These are phyloP conservation scores for Ctenopoma kingsleyae DNA, from an alignment of 2,797 vertebrate genomes.

Conservation along the genomic window DNA sequence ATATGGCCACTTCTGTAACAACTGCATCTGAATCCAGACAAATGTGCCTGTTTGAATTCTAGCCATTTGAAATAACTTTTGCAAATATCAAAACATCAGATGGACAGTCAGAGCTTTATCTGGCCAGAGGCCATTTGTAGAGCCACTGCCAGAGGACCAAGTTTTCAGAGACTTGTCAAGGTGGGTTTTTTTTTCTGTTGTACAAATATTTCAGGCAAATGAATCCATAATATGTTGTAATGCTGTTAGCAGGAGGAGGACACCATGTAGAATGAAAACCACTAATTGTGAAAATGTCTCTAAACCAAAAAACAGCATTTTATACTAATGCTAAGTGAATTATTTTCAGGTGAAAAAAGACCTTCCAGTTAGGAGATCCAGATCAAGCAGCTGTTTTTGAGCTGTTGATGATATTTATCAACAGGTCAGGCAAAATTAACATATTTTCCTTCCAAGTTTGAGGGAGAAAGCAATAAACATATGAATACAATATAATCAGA, in stretches of 20 bases:
- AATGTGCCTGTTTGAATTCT: constrained; percentile 10
- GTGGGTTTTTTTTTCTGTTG: constrained; percentile 4
- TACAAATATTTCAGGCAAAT: neutral
- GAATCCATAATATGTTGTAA: neutral
- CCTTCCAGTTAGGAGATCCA: neutral
- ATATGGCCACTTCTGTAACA: constrained; percentile 12
- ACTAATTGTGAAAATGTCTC: neutral
- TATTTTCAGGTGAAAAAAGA: too few species aligned
- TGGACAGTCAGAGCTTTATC: constrained; percentile 42
- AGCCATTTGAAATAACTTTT: constrained; percentile 18
- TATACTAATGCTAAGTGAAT: neutral
- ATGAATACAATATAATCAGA: constrained; percentile 27
- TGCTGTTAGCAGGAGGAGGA: neutral
- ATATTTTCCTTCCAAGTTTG: constrained; percentile 19
- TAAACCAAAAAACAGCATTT: neutral
- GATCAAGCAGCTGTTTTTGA: neutral
- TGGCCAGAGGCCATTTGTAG: constrained; percentile 2
- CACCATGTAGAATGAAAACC: neutral
- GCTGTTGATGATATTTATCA: neutral
- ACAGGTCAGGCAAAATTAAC: constrained; percentile 15
- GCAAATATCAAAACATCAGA: constrained; percentile 46
- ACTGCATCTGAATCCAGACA: constrained; percentile 18
- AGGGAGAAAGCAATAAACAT: constrained; percentile 13
- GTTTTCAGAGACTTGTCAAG: neutral
- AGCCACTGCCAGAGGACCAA: constrained; percentile 3